Conservation (phyloP, 1,140 invertebrate genomes). For the Kradibia gibbosae region DNA sequence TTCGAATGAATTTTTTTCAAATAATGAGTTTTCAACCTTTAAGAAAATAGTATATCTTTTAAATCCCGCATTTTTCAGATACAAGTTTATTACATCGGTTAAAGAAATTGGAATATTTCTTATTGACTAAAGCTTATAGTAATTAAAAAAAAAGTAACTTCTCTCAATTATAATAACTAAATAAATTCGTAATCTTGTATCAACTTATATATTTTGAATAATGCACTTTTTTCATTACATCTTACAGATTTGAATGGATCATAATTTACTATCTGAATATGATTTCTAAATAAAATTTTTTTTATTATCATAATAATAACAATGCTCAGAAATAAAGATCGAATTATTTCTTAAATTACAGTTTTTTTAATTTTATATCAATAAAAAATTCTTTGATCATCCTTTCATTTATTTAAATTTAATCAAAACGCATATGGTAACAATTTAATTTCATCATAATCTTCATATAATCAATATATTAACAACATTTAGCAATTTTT, state of each 20-base stretch:
- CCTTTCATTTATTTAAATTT: too few species aligned
- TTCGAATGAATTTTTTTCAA: not conserved
- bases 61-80: not conserved
- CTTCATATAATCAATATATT: too few species aligned
- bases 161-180: constrained; percentile 47
- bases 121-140: not conserved
- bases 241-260: not conserved
- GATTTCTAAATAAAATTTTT: not conserved
- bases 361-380: too few species aligned
- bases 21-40: too few species aligned
- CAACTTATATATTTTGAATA: not conserved
- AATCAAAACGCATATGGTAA: too few species aligned
- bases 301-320: too few species aligned
- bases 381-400: too few species aligned
- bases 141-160: not conserved
- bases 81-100: not conserved
- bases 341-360: too few species aligned
- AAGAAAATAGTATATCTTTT: not conserved
- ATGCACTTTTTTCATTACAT: not conserved
- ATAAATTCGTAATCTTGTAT: constrained; percentile 48
- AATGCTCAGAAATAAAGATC: too few species aligned
- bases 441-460: too few species aligned
- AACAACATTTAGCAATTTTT: too few species aligned
- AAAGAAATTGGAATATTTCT: not conserved
- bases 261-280: not conserved